These are phyloP conservation scores for Leucophora obtusa DNA, from an alignment of 2,888 invertebrate species.

Conservation along the genomic window DNA sequence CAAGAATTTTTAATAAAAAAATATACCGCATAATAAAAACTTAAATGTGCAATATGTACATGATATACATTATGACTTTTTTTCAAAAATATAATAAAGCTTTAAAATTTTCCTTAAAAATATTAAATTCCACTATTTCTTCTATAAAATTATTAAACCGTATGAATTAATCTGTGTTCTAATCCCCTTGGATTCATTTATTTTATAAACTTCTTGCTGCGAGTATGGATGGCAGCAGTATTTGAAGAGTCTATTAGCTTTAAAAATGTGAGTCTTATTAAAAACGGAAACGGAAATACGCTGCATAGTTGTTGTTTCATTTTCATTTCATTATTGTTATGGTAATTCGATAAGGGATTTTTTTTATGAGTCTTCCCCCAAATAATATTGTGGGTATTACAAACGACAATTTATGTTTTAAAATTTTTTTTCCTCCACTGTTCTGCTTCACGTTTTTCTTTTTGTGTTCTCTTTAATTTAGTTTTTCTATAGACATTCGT, in stretches of 20 bases:
- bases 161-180: too few species aligned
- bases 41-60: constrained; percentile 13
- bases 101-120: too few species aligned
- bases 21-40: constrained; percentile 34
- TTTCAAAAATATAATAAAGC: too few species aligned
- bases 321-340: constrained; percentile 21
- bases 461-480: neutral
- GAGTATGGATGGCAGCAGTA: neutral
- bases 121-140: too few species aligned
- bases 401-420: neutral
- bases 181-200: neutral
- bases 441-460: neutral
- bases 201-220: neutral
- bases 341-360: constrained; percentile 40
- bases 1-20: constrained; percentile 15
- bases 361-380: neutral
- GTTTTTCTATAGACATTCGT: neutral
- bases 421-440: neutral
- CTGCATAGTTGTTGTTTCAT: constrained; percentile 46
- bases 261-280: constrained; percentile 37
- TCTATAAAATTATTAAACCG: too few species aligned
- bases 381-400: neutral
- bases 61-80: too few species aligned
- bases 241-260: neutral
- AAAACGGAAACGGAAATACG: constrained; percentile 63